Evolutionary conservation across 2,888 invertebrate species (phyloP).

Genomic region (Aphodius sticticus): DNA sequence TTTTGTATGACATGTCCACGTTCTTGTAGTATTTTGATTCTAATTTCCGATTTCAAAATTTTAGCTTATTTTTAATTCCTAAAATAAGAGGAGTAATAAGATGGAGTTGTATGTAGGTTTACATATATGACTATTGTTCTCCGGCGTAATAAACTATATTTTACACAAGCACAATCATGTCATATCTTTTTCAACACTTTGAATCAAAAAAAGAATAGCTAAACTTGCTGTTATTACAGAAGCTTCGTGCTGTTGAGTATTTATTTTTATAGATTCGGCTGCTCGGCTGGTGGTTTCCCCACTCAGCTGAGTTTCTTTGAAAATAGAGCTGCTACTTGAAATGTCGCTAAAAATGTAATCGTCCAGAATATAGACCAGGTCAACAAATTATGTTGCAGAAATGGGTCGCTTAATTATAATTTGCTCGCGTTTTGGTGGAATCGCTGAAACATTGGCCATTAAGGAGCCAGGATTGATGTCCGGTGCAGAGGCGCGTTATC

Average conservation of each 20-base stretch:
- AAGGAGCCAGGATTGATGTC: not conserved
- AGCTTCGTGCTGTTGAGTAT: not conserved
- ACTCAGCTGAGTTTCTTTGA: not conserved
- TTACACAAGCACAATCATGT: too few relatives aligned
- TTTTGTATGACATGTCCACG: too few relatives aligned
- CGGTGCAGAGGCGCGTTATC: too few relatives aligned
- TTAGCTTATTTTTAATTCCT: not conserved
- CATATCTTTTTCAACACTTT: not conserved
- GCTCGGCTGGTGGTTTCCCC: slow-evolving; percentile 1
- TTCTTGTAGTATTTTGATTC: too few relatives aligned
- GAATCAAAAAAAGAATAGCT: not conserved
- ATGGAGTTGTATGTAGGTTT: too few relatives aligned
- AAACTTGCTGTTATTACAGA: not conserved
- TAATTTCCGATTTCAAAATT: too few relatives aligned
- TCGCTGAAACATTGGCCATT: not conserved
- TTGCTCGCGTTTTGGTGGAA: not conserved
- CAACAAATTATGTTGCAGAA: slow-evolving; percentile 31
- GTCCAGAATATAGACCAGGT: slow-evolving; percentile 26
- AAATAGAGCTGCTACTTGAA: not conserved
- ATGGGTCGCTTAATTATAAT: slow-evolving; percentile 19
- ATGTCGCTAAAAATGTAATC: slow-evolving; percentile 27
- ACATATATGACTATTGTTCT: too few relatives aligned
- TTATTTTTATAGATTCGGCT: not conserved
- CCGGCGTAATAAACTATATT: too few relatives aligned
- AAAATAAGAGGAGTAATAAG: not conserved